Base-by-base conservation (phyloP, 2,113 vertebrate genomes). In the Deroptyus accipitrinus region DNA sequence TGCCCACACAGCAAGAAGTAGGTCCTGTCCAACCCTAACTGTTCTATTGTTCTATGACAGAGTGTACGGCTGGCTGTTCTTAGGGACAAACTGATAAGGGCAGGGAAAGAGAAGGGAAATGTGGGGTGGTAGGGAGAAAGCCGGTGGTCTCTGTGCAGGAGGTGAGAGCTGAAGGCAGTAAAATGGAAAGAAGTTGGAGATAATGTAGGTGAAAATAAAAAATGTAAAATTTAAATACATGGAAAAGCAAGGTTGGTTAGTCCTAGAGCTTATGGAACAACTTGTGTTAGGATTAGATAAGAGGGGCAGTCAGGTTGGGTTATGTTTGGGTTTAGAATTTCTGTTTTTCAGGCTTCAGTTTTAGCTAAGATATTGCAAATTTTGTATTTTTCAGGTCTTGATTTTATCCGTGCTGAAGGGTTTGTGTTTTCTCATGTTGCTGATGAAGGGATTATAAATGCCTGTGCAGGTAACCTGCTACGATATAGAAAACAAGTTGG, bases 351-450 rank as follows among this genome's bases (percentile, higher is more conserved):
- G 7, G 30, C 52, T 68, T 80, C 44, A 57, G 17, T 46, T 94
- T 82, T 91, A 54, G 39, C 25, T 91, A 91, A 90, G n/a, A 37
- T 57, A 57, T 13, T 86, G 55, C 12, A 51, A 31, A 67, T 70
- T n/a, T 77, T 51, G 11, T 62, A 73, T 61, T 64, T 54, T 44
- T 17, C 68, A 99, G 99, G 93, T 79, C 95, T 98, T 88, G 98
- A 98, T 96, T 99, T 98, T 94, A 98, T 99, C 95, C 97, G 98
- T 37, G 98, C 97, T 5, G 98, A 99, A 96, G 98, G 98, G 14
- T 99, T 98, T 66, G 97, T 99, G 55, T 98, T 98, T 72, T 98
- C 98, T 79, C 98, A 98, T 5, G 97, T 98, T 92, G 98, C 98
- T 17, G 98, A 99, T 57, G 98, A 98, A 96, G 98, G 98, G 10